Evolutionary conservation across 2,113 vertebrate species (phyloP), one percentile per base, ranked within the genome.

Genomic region (Gobio gobio): DNA sequence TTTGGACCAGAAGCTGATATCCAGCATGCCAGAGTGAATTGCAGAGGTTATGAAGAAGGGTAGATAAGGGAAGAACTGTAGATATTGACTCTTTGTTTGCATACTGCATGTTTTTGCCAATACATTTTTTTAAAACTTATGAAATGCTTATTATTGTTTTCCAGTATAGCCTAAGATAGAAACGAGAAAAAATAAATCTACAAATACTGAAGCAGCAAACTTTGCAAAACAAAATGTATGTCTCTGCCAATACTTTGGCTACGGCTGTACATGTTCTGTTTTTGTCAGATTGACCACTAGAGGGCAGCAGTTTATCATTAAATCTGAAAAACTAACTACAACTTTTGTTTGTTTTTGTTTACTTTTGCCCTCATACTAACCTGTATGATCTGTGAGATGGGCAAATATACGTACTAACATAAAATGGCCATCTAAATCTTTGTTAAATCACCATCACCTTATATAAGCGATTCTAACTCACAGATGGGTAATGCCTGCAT

Each of bases 221-320:
- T 51, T 51, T 51, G 13, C 49, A 1, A 51, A 51, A 51, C 49
- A 16, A 51, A 16, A 51, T 51, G 4, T 51, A 51, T 14, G 1
- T 51, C 14, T 16, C 49, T 51, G 14, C 49, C 49, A 51, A 51
- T 49, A 4, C 10, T 10, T 10, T 47, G 10, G 45, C 47, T 14
- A 51, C 14, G 1, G 1, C 14, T 16, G 13, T 51, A 51, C 3
- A 14, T 49, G 13, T 51, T 47, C 45, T 51, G 49, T 1, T 51
- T 51, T 16, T 51, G 49, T 51, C 16, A 16, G 14, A 5, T 6
- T 40, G 14, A 24, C 36, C 86, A 85, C 83, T 77, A 84, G 86
- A 85, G 86, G 59, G 83, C 14, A 83, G 80, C 61, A 77, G 47
- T 22, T 54, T 1, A 49, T 61, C 6, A 43, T 24, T 22, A 59